Evolutionary conservation across 2,113 vertebrate species (phyloP).

Genomic region (Trichomycterus rosablanca): DNA sequence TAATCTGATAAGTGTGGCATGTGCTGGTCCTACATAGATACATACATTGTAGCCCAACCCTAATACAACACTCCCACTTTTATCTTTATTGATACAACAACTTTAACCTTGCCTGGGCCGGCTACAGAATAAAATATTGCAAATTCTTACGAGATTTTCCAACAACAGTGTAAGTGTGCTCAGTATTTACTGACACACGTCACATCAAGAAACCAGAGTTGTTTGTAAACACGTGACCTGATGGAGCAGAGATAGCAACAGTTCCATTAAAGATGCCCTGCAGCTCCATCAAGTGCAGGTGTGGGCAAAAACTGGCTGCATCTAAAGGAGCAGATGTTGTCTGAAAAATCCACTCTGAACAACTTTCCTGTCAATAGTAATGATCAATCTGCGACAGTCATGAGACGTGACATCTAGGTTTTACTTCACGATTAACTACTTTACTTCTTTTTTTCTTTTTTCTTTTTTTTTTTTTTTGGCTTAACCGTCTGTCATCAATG

Average conservation of each 20-base stretch:
- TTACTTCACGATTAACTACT: no score
- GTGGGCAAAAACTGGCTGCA: conserved; percentile 37
- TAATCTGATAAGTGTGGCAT: conserved; percentile 23
- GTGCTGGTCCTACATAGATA: conserved; percentile 14
- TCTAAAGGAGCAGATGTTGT: conserved; percentile 38
- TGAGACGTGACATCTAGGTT: no score
- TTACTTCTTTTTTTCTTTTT: no score
- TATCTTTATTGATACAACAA: conserved; percentile 44
- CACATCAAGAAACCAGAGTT: conserved; percentile 44
- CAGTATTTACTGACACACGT: conserved; percentile 48
- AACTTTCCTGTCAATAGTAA: no score
- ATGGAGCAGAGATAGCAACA: conserved; percentile 36
- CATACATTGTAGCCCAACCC: conserved; percentile 18
- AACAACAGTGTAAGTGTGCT: conserved; percentile 50
- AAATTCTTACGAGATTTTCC: conserved; percentile 26
- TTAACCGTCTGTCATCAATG: no score
- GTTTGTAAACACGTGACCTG: conserved; percentile 41
- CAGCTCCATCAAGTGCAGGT: conserved; percentile 41
- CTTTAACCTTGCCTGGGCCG: conserved; percentile 19
- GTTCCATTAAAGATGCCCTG: conserved; percentile 50
- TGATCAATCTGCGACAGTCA: no score
- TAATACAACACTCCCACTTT: conserved; percentile 27
- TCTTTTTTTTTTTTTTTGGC: no score
- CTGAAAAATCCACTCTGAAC: no score
- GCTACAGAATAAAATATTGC: conserved; percentile 18